Conservation (phyloP, 1,140 invertebrate genomes). For the Diplogasteroides magnus region DNA sequence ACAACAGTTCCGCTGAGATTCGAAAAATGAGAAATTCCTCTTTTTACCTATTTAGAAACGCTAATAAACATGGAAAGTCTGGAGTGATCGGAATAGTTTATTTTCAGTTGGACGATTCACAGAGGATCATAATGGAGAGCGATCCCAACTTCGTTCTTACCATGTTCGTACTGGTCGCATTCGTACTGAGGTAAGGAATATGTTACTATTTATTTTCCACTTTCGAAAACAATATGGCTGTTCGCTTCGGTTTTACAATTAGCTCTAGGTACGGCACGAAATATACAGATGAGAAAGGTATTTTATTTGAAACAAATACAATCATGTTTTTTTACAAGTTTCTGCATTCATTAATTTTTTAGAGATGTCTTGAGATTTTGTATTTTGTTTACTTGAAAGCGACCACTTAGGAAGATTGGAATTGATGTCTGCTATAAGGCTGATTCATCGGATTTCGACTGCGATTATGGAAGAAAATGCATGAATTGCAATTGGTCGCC, state of each 20-base stretch:
- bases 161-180: constrained; percentile 79
- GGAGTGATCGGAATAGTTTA: constrained; percentile 21
- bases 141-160: constrained; percentile 91
- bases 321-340: background rate
- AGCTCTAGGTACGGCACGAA: constrained; percentile 12
- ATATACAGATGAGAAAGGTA: constrained; percentile 1
- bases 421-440: no score
- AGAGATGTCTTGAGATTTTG: no score
- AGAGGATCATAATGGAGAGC: constrained; percentile 87
- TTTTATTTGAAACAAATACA: background rate
- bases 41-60: constrained; percentile 9
- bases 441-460: no score
- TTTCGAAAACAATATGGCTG: constrained; percentile 65
- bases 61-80: constrained; percentile 17
- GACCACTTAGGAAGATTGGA: no score
- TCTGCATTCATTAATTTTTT: background rate
- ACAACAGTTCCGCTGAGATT: no score
- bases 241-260: no score
- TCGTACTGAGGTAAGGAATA: constrained; percentile 86
- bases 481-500: no score
- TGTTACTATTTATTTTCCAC: constrained; percentile 72
- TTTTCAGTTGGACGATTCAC: constrained; percentile 57
- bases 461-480: no score
- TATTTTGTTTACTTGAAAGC: no score
- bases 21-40: constrained; percentile 1